Conservation (phyloP, 2,797 vertebrate species). For the Eremophila alpestris region DNA sequence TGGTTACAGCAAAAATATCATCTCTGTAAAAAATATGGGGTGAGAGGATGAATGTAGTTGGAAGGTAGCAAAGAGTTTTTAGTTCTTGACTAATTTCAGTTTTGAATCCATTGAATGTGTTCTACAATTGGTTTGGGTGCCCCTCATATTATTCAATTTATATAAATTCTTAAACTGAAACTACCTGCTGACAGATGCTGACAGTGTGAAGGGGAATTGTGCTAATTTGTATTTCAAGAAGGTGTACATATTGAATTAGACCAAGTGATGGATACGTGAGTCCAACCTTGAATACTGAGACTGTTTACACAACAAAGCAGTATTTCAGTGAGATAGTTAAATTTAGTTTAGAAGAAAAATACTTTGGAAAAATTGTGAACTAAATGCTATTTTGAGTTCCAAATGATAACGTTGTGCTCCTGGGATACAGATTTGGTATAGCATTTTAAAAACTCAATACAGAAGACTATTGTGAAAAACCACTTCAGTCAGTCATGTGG, state of each 20-base stretch:
- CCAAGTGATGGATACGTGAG: neutral
- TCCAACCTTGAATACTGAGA: neutral
- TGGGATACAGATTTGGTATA: neutral
- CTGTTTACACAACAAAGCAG: neutral
- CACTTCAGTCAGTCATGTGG: neutral
- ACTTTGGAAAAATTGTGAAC: neutral
- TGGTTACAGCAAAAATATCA: neutral
- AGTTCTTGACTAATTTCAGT: neutral
- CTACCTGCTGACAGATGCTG: neutral
- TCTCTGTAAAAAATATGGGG: neutral
- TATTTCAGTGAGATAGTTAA: neutral
- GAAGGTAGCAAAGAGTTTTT: neutral
- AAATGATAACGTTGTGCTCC: neutral
- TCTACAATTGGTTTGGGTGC: neutral
- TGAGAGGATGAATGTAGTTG: neutral
- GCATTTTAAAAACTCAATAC: neutral
- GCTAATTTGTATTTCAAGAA: neutral
- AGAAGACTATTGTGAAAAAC: slow-evolving; percentile 13
- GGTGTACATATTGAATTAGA: neutral
- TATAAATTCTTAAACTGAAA: neutral
- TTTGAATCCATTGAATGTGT: neutral
- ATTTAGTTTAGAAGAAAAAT: neutral
- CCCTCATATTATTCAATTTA: neutral
- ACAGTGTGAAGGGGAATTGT: neutral
- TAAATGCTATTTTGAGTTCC: neutral